Base-by-base conservation (phyloP, 1,140 invertebrate species). In the Rhopalosiphum padi region DNA sequence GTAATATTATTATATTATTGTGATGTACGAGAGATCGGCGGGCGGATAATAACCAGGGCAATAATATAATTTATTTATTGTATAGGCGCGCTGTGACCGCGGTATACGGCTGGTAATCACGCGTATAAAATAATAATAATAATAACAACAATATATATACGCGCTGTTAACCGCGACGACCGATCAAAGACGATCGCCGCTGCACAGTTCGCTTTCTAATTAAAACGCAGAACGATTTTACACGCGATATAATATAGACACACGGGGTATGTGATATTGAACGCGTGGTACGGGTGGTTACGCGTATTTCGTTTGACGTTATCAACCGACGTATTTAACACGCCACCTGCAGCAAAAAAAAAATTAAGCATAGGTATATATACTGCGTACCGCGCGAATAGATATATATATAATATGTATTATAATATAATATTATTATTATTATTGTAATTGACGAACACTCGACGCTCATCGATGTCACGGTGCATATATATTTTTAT, bases 161-260 rank as follows among this genome's bases (percentile, higher is more conserved):
- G 8, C 60, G 30, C 30, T 18, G 60, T 30, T 68, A 68, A 68
- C 60, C 60, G 60, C 60, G 60, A 83, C 77, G 21, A 37, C 77
- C 77, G 77, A 83, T 83, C 77, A 83, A 37, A 83, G 77, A 7
- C 77, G 77, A 85, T 77, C 60, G 60, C 60, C 83, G 83, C 60
- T 41, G 83, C 83, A 25, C 37, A n/a, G 87, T 48, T 51, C 87
- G 35, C 87, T 89, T 89, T 89, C 87, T 89, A 89, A 89, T 89
- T 89, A 89, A 89, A 89, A 89, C 87, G 48, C 30, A 89, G 22
- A 89, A 89, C 48, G 46, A 83, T 83, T 77, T 35, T 83, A 83
- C 77, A 37, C 35, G 77, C 60, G 60, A 77, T 77, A n/a, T 53
- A 3, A 53, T 53, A 53, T 35, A n/a, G 4, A 77, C 60, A 18